These are phyloP conservation scores for Acestrorhynchus altus DNA, from an alignment of 2,797 vertebrate genomes.

Conservation along the genomic window DNA sequence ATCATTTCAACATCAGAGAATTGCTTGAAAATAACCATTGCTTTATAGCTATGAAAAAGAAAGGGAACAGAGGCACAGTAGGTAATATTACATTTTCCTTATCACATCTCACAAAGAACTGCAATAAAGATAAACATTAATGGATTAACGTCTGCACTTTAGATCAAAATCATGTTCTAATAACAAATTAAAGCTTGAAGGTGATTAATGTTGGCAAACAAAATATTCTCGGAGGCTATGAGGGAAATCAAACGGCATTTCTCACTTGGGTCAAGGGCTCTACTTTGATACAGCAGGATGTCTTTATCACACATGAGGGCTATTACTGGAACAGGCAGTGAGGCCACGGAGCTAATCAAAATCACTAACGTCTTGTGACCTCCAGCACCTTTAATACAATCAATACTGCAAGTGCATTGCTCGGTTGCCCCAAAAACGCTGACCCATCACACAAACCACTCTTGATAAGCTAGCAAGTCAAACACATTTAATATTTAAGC, in stretches of 20 bases:
- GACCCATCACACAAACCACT: slow-evolving; percentile 23
- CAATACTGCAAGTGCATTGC: slow-evolving; percentile 35
- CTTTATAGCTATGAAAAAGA: neutral
- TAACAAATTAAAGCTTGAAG: slow-evolving; percentile 21
- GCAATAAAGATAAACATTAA: slow-evolving; percentile 18
- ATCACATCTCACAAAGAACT: neutral
- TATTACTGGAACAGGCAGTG: slow-evolving; percentile 14
- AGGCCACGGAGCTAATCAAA: slow-evolving; percentile 21
- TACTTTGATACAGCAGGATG: slow-evolving; percentile 2
- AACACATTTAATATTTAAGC: slow-evolving; percentile 63
- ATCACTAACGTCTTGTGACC: slow-evolving; percentile 19
- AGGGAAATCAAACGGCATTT: neutral
- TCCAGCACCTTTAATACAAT: slow-evolving; percentile 40
- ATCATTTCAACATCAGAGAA: neutral
- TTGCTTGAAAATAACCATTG: neutral
- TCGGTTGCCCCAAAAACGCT: slow-evolving; percentile 18
- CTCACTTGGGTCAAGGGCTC: slow-evolving; percentile 27
- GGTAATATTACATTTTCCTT: slow-evolving; percentile 4
- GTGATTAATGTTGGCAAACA: slow-evolving; percentile 24
- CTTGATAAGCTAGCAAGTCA: slow-evolving; percentile 25
- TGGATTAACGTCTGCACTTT: neutral
- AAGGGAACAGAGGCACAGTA: neutral
- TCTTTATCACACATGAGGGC: slow-evolving; percentile 36
- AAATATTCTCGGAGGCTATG: neutral
- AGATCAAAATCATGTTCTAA: slow-evolving; percentile 21